Base-by-base conservation (phyloP, 2,113 vertebrate species). In the Ceyx cyanopectus region DNA sequence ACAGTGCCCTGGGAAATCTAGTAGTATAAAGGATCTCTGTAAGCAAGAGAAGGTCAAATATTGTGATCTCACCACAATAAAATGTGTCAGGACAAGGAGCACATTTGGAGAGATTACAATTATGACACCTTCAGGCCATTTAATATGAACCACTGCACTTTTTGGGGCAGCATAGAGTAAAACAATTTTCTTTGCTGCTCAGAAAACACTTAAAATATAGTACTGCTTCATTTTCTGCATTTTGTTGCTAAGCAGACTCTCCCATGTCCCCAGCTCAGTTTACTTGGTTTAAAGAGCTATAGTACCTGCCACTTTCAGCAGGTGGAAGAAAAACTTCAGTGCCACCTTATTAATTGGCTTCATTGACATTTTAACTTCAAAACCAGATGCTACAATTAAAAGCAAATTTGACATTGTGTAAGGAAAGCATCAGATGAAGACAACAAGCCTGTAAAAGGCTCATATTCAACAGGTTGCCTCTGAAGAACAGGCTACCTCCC, bases 91-190 rank as follows among this genome's bases (percentile, higher is more conserved):
- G 58, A 93, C 60, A 85, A 90, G 76, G 66, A 95, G 62, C 34
- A 91, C 74, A 83, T 84, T 7, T 70, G 74, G 86, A 75, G 92
- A 92, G 81, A 95, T 93, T 14, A 95, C 90, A 93, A 63, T 41
- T 46, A 86, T 41, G 61, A 88, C 54, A 82, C 56, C 46, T 83
- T 94, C 73, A 77, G 82, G 91, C 86, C 68, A 81, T 88, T 72
- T 92, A 77, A 94, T 95, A 70, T 87, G 84, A 86, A 95, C 93
- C 95, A 88, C 89, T 92, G 95, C 87, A 97, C 72, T 87, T 87
- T 87, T 79, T 92, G 78, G 86, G 95, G 95, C 90, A 94, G 94
- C 80, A 95, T 66, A 94, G n/a, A 96, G 51, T 75, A 90, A 92
- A 96, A 53, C 85, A 77, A 45, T 77, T 94, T 74, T 93, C 60